phyloP scores from a whole-genome alignment of 2,888 invertebrate genomes.

The Baccha elongata region DNA sequence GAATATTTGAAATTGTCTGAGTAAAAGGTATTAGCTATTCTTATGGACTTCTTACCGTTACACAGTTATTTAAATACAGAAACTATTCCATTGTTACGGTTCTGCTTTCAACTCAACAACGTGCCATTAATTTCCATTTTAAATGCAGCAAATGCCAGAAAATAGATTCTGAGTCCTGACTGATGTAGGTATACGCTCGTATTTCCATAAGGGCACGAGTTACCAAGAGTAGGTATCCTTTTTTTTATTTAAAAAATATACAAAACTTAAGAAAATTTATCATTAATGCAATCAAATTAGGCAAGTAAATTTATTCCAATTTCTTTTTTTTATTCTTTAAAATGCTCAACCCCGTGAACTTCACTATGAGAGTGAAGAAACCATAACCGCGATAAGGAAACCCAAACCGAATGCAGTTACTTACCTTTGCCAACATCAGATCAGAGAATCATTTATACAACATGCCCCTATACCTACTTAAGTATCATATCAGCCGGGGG shows the following conservation, averaged over 20 bases:
- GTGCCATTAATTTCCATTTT: slow-evolving; percentile 51
- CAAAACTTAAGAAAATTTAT: slow-evolving; percentile 46
- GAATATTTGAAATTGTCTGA: too few species aligned
- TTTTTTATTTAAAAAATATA: slow-evolving; percentile 37
- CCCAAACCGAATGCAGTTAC: slow-evolving; percentile 38
- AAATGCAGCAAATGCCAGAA: slow-evolving; percentile 45
- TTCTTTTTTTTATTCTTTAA: slow-evolving; percentile 34
- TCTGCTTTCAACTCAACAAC: slow-evolving; percentile 22
- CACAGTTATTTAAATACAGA: slow-evolving; percentile 38
- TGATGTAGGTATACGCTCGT: slow-evolving; percentile 3
- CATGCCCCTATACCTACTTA: slow-evolving; percentile 62
- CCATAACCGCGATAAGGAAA: slow-evolving; percentile 72
- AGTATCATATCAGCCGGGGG: slow-evolving; percentile 60
- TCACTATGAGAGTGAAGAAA: slow-evolving; percentile 43
- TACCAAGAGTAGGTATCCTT: slow-evolving; percentile 46
- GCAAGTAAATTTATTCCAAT: slow-evolving; percentile 72
- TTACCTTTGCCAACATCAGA: slow-evolving; percentile 54
- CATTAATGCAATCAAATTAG: slow-evolving; percentile 68
- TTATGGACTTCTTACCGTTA: slow-evolving; percentile 55
- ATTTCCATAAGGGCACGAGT: slow-evolving; percentile 71
- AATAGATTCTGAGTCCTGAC: slow-evolving; percentile 39
- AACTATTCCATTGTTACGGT: slow-evolving; percentile 41
- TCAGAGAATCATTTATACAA: slow-evolving; percentile 35
- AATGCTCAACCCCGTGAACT: slow-evolving; percentile 62
- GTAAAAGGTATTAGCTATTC: too few species aligned